A percentile compares a stretch with the other conserved stretches of the same genome.
phyloP scores from a whole-genome alignment of 1,140 invertebrate genomes.

The Lucilia cuprina region DNA sequence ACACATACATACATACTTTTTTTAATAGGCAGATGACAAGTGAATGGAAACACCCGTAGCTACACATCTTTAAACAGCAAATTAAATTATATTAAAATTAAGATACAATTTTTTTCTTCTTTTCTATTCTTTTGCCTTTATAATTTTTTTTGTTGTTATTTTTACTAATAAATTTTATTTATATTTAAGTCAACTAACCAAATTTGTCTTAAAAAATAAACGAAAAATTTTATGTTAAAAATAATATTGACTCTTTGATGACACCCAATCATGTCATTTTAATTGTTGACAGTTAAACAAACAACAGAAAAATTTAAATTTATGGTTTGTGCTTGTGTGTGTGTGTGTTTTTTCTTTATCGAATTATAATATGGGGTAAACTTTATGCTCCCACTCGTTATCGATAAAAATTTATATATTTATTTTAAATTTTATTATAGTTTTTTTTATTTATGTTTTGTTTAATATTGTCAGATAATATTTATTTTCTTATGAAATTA shows the following conservation, averaged over 20 bases:
- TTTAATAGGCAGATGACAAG: constrained; percentile 15
- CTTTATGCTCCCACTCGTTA: not conserved
- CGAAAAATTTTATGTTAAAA: not conserved
- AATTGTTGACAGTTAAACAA: not conserved
- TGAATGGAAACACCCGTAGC: constrained; percentile 23
- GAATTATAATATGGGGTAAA: too few relatives aligned
- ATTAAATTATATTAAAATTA: too few relatives aligned
- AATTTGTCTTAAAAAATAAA: not conserved
- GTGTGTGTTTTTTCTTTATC: too few relatives aligned
- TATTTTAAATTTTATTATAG: not conserved
- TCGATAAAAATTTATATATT: not conserved
- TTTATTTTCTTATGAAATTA: too few relatives aligned
- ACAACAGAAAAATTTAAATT: not conserved
- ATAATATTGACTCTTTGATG: not conserved
- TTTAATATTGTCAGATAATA: not conserved
- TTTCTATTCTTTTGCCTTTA: not conserved
- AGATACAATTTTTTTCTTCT: not conserved
- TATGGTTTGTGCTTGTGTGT: not conserved
- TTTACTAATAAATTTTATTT: not conserved
- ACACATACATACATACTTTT: not conserved
- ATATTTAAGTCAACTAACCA: not conserved
- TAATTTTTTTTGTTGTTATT: too few relatives aligned
- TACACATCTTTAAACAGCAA: not conserved
- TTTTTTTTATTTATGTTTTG: not conserved
- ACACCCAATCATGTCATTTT: not conserved